These are phyloP conservation scores for Epinephelus awoara DNA, from an alignment of 2,797 vertebrate genomes.

Conservation along the genomic window DNA sequence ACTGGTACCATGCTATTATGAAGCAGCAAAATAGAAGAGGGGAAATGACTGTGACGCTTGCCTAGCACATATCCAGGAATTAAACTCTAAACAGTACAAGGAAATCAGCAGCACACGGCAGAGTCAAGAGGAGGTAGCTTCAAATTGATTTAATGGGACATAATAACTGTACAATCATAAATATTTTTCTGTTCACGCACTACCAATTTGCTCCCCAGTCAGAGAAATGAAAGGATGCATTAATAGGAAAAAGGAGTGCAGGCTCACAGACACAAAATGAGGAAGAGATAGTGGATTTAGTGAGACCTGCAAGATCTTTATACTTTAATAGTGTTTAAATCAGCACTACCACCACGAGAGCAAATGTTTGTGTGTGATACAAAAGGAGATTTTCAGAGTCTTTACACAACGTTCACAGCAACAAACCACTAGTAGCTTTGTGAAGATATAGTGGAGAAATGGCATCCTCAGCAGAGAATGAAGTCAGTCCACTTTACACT, in stretches of 20 bases:
- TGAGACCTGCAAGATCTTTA: background rate
- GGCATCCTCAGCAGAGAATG: too few species aligned
- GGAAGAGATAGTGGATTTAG: background rate
- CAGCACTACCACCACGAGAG: background rate
- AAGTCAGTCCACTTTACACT: too few species aligned
- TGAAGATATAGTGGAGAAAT: too few species aligned
- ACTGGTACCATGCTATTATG: background rate
- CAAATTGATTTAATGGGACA: conserved; percentile 25
- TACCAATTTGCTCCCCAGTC: conserved; percentile 19
- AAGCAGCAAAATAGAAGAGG: conserved; percentile 6
- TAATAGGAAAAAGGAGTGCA: background rate
- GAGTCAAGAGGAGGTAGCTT: conserved; percentile 6
- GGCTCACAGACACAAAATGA: background rate
- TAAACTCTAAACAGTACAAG: conserved; percentile 23
- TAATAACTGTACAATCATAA: conserved; percentile 26
- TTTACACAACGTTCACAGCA: too few species aligned
- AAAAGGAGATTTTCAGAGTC: too few species aligned
- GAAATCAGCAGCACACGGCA: conserved; percentile 31
- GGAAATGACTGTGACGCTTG: background rate
- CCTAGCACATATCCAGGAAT: background rate
- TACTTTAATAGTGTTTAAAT: background rate
- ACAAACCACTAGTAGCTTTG: too few species aligned
- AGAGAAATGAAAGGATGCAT: conserved; percentile 20
- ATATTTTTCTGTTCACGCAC: conserved; percentile 3
- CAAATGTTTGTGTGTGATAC: too few species aligned